Evolutionary conservation across 2,113 vertebrate species (phyloP).

Genomic region (Glareola pratincola): DNA sequence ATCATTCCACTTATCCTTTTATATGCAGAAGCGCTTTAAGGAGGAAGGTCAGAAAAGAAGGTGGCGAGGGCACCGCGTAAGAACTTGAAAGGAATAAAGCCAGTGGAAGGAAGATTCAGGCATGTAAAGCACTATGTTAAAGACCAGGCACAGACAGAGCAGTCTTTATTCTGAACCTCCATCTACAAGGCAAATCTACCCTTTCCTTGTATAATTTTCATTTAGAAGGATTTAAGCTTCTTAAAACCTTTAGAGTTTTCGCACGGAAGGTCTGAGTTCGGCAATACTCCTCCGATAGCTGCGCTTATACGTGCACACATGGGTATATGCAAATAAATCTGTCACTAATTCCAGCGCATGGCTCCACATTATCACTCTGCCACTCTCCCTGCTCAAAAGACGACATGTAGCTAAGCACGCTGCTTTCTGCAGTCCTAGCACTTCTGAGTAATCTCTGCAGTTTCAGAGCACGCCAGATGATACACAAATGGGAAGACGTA

Average conservation of each 20-base stretch:
- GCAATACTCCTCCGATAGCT: neutral
- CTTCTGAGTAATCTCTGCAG: neutral
- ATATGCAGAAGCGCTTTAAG: constrained; percentile 32
- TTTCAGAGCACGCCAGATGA: neutral
- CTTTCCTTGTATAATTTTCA: constrained; percentile 66
- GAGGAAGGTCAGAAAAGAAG: constrained; percentile 38
- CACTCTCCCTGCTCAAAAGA: neutral
- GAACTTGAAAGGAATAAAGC: constrained; percentile 63
- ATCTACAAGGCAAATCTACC: constrained; percentile 70
- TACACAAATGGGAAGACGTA: neutral
- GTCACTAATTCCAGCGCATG: constrained; percentile 48
- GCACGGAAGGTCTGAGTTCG: neutral
- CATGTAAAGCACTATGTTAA: constrained; percentile 46
- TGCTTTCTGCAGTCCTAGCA: constrained; percentile 23
- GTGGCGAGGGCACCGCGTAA: neutral
- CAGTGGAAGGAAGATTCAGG: constrained; percentile 43
- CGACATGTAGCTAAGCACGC: neutral
- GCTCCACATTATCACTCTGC: constrained; percentile 8
- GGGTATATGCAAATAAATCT: constrained; percentile 49
- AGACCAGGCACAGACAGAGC: constrained; percentile 41
- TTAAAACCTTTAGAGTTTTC: constrained; percentile 53
- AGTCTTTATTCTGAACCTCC: constrained; percentile 52
- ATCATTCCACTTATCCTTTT: constrained; percentile 54
- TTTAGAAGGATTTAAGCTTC: constrained; percentile 70
- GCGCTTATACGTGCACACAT: neutral